Percentiles rank a stretch among this genome's conserved stretches.
Conservation (phyloP, 2,888 invertebrate species). For the Theretra japonica region DNA sequence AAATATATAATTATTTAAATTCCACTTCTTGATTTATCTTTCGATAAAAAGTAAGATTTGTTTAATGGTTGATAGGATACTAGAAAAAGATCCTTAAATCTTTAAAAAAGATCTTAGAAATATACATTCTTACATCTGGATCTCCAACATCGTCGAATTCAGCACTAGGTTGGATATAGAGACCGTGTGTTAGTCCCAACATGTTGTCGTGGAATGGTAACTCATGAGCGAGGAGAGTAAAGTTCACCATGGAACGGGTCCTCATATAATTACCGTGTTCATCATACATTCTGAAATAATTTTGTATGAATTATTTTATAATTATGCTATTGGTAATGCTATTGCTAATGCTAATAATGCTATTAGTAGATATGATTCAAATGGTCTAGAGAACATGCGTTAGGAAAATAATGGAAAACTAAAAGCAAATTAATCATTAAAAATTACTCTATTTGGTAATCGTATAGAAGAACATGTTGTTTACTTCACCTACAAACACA, state of each 20-base stretch:
- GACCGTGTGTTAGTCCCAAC: slow-evolving; percentile 42
- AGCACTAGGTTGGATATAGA: slow-evolving; percentile 38
- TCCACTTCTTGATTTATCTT: too few relatives aligned
- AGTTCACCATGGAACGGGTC: not conserved
- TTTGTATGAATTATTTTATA: not conserved
- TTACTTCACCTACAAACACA: too few relatives aligned
- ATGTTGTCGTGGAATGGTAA: slow-evolving; percentile 45
- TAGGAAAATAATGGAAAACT: too few relatives aligned
- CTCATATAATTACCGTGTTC: not conserved
- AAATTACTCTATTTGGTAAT: too few relatives aligned
- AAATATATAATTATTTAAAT: too few relatives aligned
- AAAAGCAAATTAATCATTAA: too few relatives aligned
- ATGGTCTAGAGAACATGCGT: too few relatives aligned
- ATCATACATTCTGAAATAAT: not conserved
- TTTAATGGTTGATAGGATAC: not conserved
- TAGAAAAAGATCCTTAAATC: not conserved
- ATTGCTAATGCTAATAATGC: too few relatives aligned
- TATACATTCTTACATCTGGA: slow-evolving; percentile 41
- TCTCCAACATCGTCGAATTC: slow-evolving; percentile 41
- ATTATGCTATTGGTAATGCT: too few relatives aligned
- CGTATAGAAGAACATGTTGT: too few relatives aligned
- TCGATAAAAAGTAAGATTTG: not conserved
- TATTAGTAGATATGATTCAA: too few relatives aligned
- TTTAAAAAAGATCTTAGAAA: not conserved
- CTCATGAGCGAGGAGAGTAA: not conserved